Conservation (phyloP, 2,113 vertebrate genomes). For the Syrmaticus mikado region DNA sequence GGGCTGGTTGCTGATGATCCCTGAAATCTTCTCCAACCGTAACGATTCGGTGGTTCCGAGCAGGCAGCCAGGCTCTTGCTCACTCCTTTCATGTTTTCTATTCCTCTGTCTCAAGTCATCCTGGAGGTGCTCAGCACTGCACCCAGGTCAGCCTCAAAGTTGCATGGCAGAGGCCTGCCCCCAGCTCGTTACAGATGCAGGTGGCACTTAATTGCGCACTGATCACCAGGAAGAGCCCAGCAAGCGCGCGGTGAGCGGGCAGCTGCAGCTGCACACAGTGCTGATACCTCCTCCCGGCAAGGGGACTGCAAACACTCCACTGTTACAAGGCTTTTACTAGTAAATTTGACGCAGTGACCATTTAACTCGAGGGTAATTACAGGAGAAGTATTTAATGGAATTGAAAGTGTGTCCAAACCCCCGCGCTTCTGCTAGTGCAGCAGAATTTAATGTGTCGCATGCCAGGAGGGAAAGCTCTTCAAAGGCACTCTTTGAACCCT, state of each 20-base stretch:
- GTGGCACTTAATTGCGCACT: neutral
- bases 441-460: conserved; percentile 45
- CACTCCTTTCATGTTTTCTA: neutral
- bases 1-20: no score
- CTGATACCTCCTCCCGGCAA: fast-evolving
- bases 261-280: neutral
- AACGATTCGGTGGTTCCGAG: neutral
- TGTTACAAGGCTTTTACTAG: conserved; percentile 39
- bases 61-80: no score
- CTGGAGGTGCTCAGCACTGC: neutral
- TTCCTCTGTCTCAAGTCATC: neutral
- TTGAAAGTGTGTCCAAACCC: conserved; percentile 59
- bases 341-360: conserved; percentile 55
- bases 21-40: no score
- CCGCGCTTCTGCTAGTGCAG: conserved; percentile 56
- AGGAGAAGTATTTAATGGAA: conserved; percentile 67
- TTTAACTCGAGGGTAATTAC: conserved; percentile 61
- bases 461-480: conserved; percentile 71
- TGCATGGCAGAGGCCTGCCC: fast-evolving
- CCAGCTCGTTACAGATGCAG: fast-evolving
- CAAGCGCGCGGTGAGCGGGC: neutral
- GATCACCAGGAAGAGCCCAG: neutral
- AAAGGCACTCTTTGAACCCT: conserved; percentile 62
- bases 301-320: neutral
- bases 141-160: neutral